Base-by-base conservation (phyloP, 2,797 vertebrate genomes). In the Tadarida brasiliensis region DNA sequence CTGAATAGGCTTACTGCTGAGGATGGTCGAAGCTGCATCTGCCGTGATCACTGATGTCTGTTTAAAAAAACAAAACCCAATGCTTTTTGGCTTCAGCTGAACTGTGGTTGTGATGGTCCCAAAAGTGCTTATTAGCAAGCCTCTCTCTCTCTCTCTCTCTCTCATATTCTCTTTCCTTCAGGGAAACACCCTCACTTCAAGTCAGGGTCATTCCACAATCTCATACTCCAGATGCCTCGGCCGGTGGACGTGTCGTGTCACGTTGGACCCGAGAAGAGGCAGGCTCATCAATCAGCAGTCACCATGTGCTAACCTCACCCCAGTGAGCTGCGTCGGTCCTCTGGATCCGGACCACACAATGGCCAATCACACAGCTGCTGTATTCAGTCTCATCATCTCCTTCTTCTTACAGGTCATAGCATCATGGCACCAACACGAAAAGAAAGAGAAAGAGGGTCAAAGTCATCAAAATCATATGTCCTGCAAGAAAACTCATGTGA, bases 341-440 rank as follows among this genome's bases (percentile, higher is more conserved):
- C 95, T 90, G 94, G 95, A 96, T 97, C 98, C 97, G 98, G 97
- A 96, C 98, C 98, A 97, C 82, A 95, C 83, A n/a, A 95, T 98
- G 98, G 97, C 98, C 98, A 98, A 97, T 98, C 98, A 98, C 95
- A 80, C 94, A 98, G 96, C 96, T 97, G 84, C 89, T 97, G 97
- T 94, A 70, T 98, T 98, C 97, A 95, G 91, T 94, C 97, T 98
- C 98, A 98, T 98, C 97, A 98, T 97, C 97, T 97, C 93, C 96
- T 97, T 98, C 92, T 98, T 98, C 98, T 98, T 98, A 97, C 63
- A 95, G 86, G 97, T 97, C 96, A 97, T 96, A 94, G 95, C 93
- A 86, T 97, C 95, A 56, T 94, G 90, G 87, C 95, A 97, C 87
- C 87, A 94, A 94, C 81, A 98, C 90, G 96, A 95, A 98, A 97